Percentiles rank a stretch among this genome's conserved stretches.
Conservation (phyloP, 1,140 invertebrate genomes). For the Bombus vancouverensis region DNA sequence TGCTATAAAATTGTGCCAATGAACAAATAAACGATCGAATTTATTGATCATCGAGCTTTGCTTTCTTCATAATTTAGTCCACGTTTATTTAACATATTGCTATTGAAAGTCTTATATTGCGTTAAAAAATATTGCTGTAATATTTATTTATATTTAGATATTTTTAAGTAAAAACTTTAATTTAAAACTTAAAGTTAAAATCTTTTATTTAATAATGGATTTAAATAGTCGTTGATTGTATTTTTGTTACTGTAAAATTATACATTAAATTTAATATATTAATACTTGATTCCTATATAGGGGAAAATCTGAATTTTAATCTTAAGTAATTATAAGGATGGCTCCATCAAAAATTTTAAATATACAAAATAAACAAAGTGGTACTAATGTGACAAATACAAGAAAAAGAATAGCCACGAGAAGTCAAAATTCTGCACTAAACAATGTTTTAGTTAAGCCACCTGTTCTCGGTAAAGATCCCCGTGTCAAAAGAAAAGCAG, state of each 20-base stretch:
- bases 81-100: background rate
- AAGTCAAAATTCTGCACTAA: conserved; percentile 74
- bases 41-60: background rate
- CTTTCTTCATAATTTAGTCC: background rate
- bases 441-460: conserved; percentile 60
- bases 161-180: background rate
- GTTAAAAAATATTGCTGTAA: background rate
- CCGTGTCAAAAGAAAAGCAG: conserved; percentile 82
- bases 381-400: conserved; percentile 62
- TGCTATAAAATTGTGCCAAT: background rate
- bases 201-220: background rate
- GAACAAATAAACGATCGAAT: background rate
- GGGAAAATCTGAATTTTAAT: conserved; percentile 5
- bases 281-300: background rate
- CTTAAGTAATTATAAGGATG: conserved; percentile 77
- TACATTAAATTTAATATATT: background rate
- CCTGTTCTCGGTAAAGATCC: conserved; percentile 73
- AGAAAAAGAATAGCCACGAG: conserved; percentile 80
- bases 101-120: background rate
- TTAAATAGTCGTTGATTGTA: background rate
- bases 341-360: conserved; percentile 84
- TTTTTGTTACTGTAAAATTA: background rate
- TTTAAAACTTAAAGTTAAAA: background rate
- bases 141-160: background rate
- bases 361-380: conserved; percentile 77